phyloP scores from a whole-genome alignment of 2,888 invertebrate species.

The Leptarthrus brevirostris region DNA sequence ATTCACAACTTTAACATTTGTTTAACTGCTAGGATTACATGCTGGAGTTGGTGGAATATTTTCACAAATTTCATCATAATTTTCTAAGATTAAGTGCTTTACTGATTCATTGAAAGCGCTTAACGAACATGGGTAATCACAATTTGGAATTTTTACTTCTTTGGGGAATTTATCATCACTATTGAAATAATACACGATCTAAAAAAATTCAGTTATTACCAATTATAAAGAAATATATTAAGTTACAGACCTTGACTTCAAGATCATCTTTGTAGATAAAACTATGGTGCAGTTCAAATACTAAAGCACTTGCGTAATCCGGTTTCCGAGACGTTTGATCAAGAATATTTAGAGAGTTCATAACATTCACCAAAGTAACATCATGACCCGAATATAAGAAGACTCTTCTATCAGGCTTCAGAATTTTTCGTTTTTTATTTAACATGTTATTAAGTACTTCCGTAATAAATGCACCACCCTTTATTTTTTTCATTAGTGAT shows the following conservation, averaged over 20 bases:
- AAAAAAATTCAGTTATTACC: constrained; percentile 55
- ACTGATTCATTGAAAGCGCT: constrained; percentile 70
- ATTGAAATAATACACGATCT: constrained; percentile 77
- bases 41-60: constrained; percentile 50
- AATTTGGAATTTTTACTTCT: constrained; percentile 73
- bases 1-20: too few species aligned
- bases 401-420: constrained; percentile 70
- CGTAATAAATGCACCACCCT: constrained; percentile 79
- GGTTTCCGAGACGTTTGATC: constrained; percentile 74
- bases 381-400: constrained; percentile 86
- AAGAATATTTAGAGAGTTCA: constrained; percentile 78
- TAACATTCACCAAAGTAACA: constrained; percentile 80
- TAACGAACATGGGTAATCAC: constrained; percentile 74
- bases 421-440: constrained; percentile 66
- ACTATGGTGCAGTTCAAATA: constrained; percentile 78
- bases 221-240: neutral
- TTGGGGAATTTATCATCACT: constrained; percentile 71
- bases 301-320: constrained; percentile 79
- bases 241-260: constrained; percentile 71
- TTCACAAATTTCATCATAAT: constrained; percentile 78
- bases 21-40: neutral
- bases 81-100: constrained; percentile 71
- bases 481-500: constrained; percentile 75
- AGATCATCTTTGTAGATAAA: constrained; percentile 64
- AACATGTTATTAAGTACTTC: constrained; percentile 76